A percentile compares a stretch with the other conserved stretches of the same genome.
Conservation (phyloP, 2,113 vertebrate genomes). For the Rostratula benghalensis region DNA sequence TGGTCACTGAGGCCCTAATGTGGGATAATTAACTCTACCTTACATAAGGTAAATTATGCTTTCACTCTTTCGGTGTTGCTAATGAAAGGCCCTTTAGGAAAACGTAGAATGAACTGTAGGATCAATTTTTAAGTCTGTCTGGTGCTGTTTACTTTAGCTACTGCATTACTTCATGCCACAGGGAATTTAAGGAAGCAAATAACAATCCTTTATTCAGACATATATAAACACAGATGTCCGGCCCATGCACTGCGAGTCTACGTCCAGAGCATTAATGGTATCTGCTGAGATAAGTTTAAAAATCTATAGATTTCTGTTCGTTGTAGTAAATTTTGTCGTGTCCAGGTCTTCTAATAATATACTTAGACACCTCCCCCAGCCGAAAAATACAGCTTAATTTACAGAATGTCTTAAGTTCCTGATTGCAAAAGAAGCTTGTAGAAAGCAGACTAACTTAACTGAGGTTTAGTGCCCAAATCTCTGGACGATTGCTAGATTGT, state of each 20-base stretch:
- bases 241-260: background rate
- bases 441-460: background rate
- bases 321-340: background rate
- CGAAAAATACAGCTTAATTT: background rate
- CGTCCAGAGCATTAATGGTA: background rate
- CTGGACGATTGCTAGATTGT: background rate
- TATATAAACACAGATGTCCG: background rate
- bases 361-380: background rate
- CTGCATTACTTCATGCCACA: background rate
- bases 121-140: constrained; percentile 34
- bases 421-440: background rate
- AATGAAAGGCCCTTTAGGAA: background rate
- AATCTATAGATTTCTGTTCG: background rate
- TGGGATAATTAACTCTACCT: constrained; percentile 59
- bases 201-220: background rate
- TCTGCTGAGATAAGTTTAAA: background rate
- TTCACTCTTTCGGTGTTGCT: constrained; percentile 3
- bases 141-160: constrained; percentile 12
- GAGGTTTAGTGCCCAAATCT: background rate
- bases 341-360: background rate
- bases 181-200: background rate
- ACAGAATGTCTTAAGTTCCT: background rate
- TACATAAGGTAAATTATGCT: constrained; percentile 38
- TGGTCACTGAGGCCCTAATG: background rate
- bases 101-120: background rate